These are phyloP conservation scores for Ophthalmolycus amberensis DNA, from an alignment of 2,113 vertebrate species.

Conservation along the genomic window DNA sequence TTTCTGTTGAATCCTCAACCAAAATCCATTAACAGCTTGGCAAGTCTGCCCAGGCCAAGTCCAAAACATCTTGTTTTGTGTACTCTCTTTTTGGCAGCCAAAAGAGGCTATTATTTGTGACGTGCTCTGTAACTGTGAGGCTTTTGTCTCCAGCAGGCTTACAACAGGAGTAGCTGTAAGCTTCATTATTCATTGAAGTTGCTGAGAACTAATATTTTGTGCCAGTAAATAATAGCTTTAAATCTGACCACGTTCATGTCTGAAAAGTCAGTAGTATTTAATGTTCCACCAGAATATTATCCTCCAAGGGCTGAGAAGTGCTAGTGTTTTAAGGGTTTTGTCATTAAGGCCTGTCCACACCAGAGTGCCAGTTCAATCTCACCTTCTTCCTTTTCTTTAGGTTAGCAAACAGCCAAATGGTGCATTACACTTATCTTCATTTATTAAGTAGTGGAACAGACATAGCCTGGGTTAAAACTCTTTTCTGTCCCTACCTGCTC, in stretches of 20 bases:
- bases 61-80: conserved; percentile 44
- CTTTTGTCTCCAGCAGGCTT: conserved; percentile 32
- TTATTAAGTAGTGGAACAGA: neutral
- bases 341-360: too few species aligned
- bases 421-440: neutral
- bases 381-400: neutral
- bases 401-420: neutral
- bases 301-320: neutral
- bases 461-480: neutral
- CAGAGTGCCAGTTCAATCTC: neutral
- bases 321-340: too few species aligned
- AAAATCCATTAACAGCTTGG: conserved; percentile 62
- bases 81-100: conserved; percentile 23
- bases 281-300: neutral
- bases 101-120: conserved; percentile 39
- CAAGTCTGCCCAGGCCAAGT: conserved; percentile 28
- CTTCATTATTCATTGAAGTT: conserved; percentile 9
- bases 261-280: neutral
- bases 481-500: neutral
- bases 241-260: conserved; percentile 1
- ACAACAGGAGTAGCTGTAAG: conserved; percentile 10
- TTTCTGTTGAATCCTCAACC: conserved; percentile 46
- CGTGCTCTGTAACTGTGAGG: conserved; percentile 12
- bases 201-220: neutral
- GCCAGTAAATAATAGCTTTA: conserved; percentile 9